Percentiles rank a stretch among this genome's conserved stretches.
Conservation (phyloP, 2,113 vertebrate species). For the Tetraodon nigroviridis region DNA sequence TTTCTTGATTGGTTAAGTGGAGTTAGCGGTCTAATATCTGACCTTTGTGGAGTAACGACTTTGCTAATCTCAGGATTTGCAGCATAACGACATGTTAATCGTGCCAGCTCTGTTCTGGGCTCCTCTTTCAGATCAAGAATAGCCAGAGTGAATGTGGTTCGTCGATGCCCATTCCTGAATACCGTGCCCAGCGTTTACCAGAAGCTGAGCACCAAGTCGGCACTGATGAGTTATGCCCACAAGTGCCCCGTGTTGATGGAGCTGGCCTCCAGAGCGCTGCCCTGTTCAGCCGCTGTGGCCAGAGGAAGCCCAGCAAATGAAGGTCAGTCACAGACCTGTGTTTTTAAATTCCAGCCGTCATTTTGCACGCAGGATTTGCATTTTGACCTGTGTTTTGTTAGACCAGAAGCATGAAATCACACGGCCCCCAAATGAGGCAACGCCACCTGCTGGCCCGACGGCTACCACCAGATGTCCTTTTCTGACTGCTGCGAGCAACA, state of each 20-base stretch:
- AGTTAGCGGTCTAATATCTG: not conserved
- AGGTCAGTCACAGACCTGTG: conserved; percentile 64
- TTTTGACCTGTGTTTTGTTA: not conserved
- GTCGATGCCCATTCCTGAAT: conserved; percentile 85
- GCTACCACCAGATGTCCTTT: conserved; percentile 83
- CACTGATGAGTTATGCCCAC: conserved; percentile 80
- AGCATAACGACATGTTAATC: not conserved
- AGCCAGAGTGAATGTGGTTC: conserved; percentile 80
- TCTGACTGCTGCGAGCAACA: conserved; percentile 83
- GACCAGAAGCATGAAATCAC: conserved; percentile 28
- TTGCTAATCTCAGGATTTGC: not conserved
- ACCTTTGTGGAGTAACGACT: not conserved
- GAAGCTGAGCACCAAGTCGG: conserved; percentile 80
- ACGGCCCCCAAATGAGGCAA: conserved; percentile 56
- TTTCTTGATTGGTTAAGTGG: not conserved
- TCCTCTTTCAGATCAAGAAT: conserved; percentile 15
- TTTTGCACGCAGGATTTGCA: not conserved
- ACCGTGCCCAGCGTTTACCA: conserved; percentile 79
- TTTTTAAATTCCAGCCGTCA: not conserved
- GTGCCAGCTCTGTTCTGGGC: not conserved
- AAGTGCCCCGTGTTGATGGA: conserved; percentile 90
- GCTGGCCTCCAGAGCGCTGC: conserved; percentile 70
- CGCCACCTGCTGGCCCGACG: conserved; percentile 54
- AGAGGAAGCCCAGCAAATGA: conserved; percentile 61
- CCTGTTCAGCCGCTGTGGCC: conserved; percentile 69